Conservation (phyloP, 2,888 invertebrate genomes). For the Diachrysia chrysitis region DNA sequence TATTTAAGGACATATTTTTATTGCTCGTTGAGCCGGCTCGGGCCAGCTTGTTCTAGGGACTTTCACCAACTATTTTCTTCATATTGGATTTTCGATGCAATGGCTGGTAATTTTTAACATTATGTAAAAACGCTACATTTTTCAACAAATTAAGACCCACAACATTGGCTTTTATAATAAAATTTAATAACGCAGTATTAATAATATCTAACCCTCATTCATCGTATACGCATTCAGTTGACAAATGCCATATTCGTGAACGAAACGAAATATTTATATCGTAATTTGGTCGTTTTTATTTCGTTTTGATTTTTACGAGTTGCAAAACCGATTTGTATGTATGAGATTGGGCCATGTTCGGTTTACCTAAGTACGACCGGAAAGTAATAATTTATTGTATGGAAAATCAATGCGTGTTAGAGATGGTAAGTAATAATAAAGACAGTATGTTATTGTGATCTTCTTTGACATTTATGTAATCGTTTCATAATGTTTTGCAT, state of each 20-base stretch:
- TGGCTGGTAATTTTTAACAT: too few relatives aligned
- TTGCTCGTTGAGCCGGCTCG: too few relatives aligned
- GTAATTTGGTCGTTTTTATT: conserved; percentile 15
- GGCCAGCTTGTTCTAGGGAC: too few relatives aligned
- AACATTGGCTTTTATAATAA: not conserved
- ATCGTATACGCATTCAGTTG: not conserved
- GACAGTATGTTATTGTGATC: not conserved
- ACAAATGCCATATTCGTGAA: conserved; percentile 7
- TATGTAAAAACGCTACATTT: too few relatives aligned
- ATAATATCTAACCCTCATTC: not conserved
- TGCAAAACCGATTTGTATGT: conserved; percentile 35
- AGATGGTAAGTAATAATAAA: too few relatives aligned
- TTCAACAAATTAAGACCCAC: not conserved
- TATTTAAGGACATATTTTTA: too few relatives aligned
- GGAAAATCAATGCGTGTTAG: conserved; percentile 12
- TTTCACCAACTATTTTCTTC: too few relatives aligned
- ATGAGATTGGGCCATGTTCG: conserved; percentile 24
- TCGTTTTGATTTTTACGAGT: conserved; percentile 18
- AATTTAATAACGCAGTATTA: not conserved
- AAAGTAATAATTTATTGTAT: conserved; percentile 21
- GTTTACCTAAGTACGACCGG: conserved; percentile 18
- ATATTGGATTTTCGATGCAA: too few relatives aligned
- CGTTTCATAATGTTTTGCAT: too few relatives aligned
- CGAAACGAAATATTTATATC: conserved; percentile 27
- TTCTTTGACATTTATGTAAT: too few relatives aligned